Evolutionary conservation across 2,888 invertebrate species (phyloP).

Genomic region (Baccha elongata): DNA sequence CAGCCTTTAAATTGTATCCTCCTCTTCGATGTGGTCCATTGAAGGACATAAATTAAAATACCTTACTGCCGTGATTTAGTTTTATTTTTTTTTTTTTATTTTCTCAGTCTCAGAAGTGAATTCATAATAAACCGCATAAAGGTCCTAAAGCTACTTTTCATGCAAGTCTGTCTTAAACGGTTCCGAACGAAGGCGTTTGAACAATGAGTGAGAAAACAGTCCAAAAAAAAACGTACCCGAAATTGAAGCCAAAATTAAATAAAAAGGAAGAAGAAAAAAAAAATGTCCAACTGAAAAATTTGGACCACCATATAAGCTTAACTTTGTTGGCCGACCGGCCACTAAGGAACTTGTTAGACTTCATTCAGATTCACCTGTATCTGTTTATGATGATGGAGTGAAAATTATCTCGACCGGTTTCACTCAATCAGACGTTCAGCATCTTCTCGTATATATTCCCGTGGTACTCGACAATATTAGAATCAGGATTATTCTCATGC

Average conservation of each 20-base stretch:
- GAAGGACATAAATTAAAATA: slow-evolving; percentile 73
- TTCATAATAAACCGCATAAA: slow-evolving; percentile 58
- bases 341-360: slow-evolving; percentile 17
- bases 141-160: slow-evolving; percentile 58
- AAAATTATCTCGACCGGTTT: slow-evolving; percentile 27
- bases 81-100: neutral
- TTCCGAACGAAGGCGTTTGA: slow-evolving; percentile 24
- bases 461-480: slow-evolving; percentile 1
- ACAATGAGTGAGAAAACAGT: neutral
- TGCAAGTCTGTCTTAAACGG: slow-evolving; percentile 31
- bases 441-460: slow-evolving; percentile 23
- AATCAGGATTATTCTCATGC: slow-evolving; percentile 28
- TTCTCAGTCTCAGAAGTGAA: slow-evolving; percentile 51
- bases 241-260: slow-evolving; percentile 14
- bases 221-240: neutral
- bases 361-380: slow-evolving; percentile 24
- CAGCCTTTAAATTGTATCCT: slow-evolving; percentile 21
- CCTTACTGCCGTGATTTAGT: slow-evolving; percentile 28
- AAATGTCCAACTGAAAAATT: slow-evolving; percentile 17
- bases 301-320: slow-evolving; percentile 60
- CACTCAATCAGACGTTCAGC: slow-evolving; percentile 38
- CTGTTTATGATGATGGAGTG: neutral
- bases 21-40: slow-evolving; percentile 55
- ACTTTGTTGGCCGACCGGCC: slow-evolving; percentile 2
- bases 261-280: slow-evolving; percentile 19